These are phyloP conservation scores for Drosophila austrosaltans DNA, from an alignment of 2,888 invertebrate genomes.

Conservation along the genomic window DNA sequence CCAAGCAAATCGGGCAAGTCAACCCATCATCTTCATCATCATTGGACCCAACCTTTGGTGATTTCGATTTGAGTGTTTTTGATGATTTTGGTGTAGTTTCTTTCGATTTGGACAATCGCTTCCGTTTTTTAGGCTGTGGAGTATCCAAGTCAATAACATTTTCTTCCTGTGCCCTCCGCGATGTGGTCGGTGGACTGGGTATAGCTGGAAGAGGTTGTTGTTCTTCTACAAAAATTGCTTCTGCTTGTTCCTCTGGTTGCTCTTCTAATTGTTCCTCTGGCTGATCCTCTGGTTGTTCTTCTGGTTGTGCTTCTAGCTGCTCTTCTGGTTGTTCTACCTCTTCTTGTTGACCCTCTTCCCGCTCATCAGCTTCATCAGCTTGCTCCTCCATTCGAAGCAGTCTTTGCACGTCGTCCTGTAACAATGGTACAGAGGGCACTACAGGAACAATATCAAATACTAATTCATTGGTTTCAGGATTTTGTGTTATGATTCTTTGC, in stretches of 20 bases:
- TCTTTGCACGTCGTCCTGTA: background rate
- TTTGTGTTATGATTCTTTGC: slow-evolving; percentile 9
- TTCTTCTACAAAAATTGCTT: background rate
- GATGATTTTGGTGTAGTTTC: slow-evolving; percentile 44
- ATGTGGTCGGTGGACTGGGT: slow-evolving; percentile 28
- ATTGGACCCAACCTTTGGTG: background rate
- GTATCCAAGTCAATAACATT: slow-evolving; percentile 49
- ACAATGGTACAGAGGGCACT: background rate
- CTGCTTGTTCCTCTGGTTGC: background rate
- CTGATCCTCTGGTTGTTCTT: background rate
- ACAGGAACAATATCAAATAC: background rate
- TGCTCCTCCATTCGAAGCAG: background rate
- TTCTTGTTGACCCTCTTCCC: background rate
- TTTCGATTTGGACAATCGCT: slow-evolving; percentile 66
- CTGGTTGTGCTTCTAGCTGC: background rate
- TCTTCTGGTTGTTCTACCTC: background rate
- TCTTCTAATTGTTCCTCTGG: background rate
- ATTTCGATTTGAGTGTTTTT: slow-evolving; percentile 35
- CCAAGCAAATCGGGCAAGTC: slow-evolving; percentile 94
- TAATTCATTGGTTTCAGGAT: background rate
- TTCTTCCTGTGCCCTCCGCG: background rate
- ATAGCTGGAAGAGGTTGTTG: background rate
- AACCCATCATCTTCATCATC: slow-evolving; percentile 87
- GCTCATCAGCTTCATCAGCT: background rate
- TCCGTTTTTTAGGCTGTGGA: slow-evolving; percentile 80